Percentiles rank a stretch among this genome's conserved stretches.
These are phyloP conservation scores for Triplophysa yarkandensis DNA, from an alignment of 2,797 vertebrate genomes.

Conservation along the genomic window DNA sequence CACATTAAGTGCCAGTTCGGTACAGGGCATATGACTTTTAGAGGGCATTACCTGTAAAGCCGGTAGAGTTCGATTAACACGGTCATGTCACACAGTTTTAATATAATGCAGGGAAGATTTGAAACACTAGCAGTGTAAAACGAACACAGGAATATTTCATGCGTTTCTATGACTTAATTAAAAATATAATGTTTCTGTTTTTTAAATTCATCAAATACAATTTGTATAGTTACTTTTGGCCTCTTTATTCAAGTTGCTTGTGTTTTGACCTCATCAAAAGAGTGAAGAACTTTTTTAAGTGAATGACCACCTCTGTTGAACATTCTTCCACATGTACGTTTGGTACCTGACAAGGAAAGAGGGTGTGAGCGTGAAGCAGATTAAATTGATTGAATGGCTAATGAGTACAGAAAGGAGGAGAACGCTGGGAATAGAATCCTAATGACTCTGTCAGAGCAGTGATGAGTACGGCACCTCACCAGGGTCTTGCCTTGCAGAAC, in stretches of 20 bases:
- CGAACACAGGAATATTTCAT: too few relatives aligned
- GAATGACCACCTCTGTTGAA: constrained; percentile 44
- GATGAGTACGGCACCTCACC: constrained; percentile 59
- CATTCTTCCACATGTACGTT: constrained; percentile 70
- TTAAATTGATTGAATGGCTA: constrained; percentile 81
- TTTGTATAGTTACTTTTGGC: neutral
- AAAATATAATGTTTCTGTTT: too few relatives aligned
- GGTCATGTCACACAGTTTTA: too few relatives aligned
- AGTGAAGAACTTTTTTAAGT: constrained; percentile 10
- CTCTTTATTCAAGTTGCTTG: neutral
- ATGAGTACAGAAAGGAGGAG: constrained; percentile 80
- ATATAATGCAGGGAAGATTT: too few relatives aligned
- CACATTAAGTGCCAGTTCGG: neutral
- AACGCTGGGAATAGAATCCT: constrained; percentile 73
- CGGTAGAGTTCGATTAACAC: too few relatives aligned
- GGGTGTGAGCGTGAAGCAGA: constrained; percentile 54
- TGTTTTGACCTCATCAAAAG: constrained; percentile 10
- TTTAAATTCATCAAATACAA: too few relatives aligned
- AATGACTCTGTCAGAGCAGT: constrained; percentile 76
- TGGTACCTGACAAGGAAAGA: constrained; percentile 63
- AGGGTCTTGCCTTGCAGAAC: constrained; percentile 15
- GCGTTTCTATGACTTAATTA: too few relatives aligned
- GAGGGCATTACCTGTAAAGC: neutral
- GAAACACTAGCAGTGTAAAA: too few relatives aligned
- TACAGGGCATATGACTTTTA: neutral